These are phyloP conservation scores for Zelleria hepariella DNA, from an alignment of 2,888 invertebrate species.

Conservation along the genomic window DNA sequence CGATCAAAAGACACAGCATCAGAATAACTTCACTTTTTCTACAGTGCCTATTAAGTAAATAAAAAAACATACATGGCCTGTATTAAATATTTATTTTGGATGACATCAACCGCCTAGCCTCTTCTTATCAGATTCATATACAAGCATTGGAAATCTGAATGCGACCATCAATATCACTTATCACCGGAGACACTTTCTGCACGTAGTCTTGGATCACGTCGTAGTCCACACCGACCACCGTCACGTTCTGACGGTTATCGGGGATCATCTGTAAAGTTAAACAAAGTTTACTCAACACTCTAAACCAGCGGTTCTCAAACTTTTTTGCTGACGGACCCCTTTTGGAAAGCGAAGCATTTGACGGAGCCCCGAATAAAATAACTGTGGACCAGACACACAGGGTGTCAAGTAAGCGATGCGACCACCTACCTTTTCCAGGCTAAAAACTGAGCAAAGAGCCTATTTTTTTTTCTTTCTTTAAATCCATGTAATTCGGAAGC, in stretches of 20 bases:
- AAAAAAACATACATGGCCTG: no score
- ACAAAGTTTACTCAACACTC: neutral
- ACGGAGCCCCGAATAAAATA: no score
- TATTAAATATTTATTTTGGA: no score
- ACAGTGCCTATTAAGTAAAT: no score
- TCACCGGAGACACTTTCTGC: conserved; percentile 34
- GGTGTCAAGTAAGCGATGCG: neutral
- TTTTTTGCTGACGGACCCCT: no score
- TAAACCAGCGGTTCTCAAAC: no score
- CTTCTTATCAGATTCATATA: neutral
- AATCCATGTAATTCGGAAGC: neutral
- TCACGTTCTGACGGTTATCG: conserved; percentile 45
- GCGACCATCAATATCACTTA: conserved; percentile 43
- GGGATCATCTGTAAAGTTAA: conserved; percentile 54
- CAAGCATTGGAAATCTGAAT: conserved; percentile 47
- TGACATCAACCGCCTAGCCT: no score
- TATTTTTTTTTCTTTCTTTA: neutral
- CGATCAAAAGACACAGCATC: no score
- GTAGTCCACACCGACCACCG: conserved; percentile 47
- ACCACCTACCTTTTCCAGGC: neutral
- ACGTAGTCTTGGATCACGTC: conserved; percentile 45
- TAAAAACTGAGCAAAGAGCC: neutral
- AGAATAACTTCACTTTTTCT: no score
- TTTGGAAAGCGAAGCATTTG: no score
- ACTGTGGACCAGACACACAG: neutral